Evolutionary conservation across 2,888 invertebrate species (phyloP), one percentile per base, ranked within the genome.

Genomic region (Sminthurinus aureus): DNA sequence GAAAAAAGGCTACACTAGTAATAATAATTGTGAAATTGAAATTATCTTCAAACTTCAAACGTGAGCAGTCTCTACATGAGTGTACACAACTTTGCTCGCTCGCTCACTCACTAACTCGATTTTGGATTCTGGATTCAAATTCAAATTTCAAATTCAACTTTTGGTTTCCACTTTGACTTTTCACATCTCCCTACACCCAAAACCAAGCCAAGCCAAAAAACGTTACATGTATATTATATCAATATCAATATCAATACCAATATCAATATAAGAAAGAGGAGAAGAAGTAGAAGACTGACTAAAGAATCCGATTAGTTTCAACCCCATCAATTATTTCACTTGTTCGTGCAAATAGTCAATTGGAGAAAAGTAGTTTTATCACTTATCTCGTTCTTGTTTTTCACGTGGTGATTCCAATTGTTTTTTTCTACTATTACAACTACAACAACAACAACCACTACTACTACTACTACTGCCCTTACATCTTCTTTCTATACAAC

Each of bases 301-400:
- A 18, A 58, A 58, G 15, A 58, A 58, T 58, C 58, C 58, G 58
- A 58, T 58, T 58, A 58, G 58, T 58, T 58, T 58, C 58, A 15
- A 58, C 58, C 58, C 58, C 58, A 58, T 58, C 58, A 58, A 58
- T 58, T 58, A 58, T 58, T 58, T 58, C 58, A 58, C 58, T 58
- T 58, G 58, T 58, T 58, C 58, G 58, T 58, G 58, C 58, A 58
- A 58, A 58, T 58, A 58, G 58, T 58, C 58, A 58, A 58, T 58
- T 58, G 58, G 58, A 58, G 58, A 58, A 58, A 58, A 58, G 58
- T 58, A 58, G 58, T 58, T 58, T 58, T 58, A 58, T 58, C 58
- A 58, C 58, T 58, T 58, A 58, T 58, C 58, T 58, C 58, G 58
- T 58, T 58, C 58, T 58, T 58, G 58, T 58, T 58, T 58, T 58